Base-by-base conservation (phyloP, 1,140 invertebrate genomes). In the Danaus melanippus region DNA sequence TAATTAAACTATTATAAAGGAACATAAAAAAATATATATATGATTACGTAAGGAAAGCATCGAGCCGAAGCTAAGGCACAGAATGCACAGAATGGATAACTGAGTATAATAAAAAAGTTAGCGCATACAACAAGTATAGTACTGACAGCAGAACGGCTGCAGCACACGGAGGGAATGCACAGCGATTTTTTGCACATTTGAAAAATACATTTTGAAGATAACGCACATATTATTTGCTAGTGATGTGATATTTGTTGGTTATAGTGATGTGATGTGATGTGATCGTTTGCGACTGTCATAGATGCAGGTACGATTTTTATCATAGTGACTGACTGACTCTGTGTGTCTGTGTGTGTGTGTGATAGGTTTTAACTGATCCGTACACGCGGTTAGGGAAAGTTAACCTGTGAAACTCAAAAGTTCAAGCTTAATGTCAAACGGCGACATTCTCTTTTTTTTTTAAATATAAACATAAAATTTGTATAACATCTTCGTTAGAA, bases 201-300 rank as follows among this genome's bases (percentile, higher is more conserved):
- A 84, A 86, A 86, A 86, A 82, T 77, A 78, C 76, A 79, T 79
- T 84, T 84, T 86, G 81, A 76, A 72, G 78, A 79, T 80, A 86
- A 83, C 80, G 71, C 69, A 80, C 82, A 72, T 66, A 71, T 74
- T 71, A 70, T 49, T 61, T 54, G 59, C 56, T 62, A 58, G 46
- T 58, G 21, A 43, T 55, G 46, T 47, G 43, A 62, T 53, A 60
- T 57, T 62, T 61, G 45, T 52, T 56, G 46, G 72, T 67, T 65
- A 50, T 54, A 66, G 71, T 73, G 71, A 52, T 68, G 74, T 78
- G 71, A 52, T 68, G 74, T 78, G 78, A 58, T 52, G 59, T 69
- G 15, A 15, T 15, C 15, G 64, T 56, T 60, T 60, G 55, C 46
- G 49, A 62, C 50, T 15, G 3, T 64, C 62, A 69, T 79, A 69